Base-by-base conservation (phyloP, 92 coral and sea anemone species). In the Actinernus sp. region DNA sequence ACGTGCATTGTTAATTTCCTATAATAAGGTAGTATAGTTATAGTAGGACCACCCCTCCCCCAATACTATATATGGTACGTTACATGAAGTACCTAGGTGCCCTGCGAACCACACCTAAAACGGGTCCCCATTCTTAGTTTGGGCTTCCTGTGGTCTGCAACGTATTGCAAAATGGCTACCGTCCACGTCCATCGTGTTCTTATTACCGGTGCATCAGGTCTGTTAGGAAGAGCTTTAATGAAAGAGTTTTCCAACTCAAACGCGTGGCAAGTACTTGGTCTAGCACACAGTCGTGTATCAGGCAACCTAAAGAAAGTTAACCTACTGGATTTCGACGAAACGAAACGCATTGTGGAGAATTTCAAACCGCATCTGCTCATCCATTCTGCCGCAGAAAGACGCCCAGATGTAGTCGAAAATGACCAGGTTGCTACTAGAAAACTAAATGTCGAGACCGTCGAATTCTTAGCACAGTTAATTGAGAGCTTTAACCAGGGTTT, bases 181-280 rank as follows among this genome's bases (percentile, higher is more conserved):
- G 49, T 47, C 33, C 6, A 31, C 18, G 41, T 34, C 8, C 76
- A 55, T 50, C 63, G 95, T 2, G 92, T 84, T 0, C 52, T 92
- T 46, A 77, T 92, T 10, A 92, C 96, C 8, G 95, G 95, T 2
- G 95, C 96, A 19, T 88, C 92, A 21, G 97, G 97, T 30, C 78
- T 92, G 21, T 73, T 92, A 2, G 97, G 97, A 9, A 78, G 97
- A 32, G 97, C 97, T 10, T 60, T 92, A 18, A 64, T 88, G 74
- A 84, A 92, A 48, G 70, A 75, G 61, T 85, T 88, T 30, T 39
- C 83, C 1, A 37, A 32, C 30, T 63, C 76, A 8, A 59, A 63
- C 1, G 49, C 62, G 16, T 88, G 91, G 85, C 58, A 88, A 64
- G 78, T 89, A 28, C 58, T 92, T 23, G 97, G 92, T 12, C 81